Conservation (phyloP, 2,113 vertebrate genomes). For the Catagonus wagneri region DNA sequence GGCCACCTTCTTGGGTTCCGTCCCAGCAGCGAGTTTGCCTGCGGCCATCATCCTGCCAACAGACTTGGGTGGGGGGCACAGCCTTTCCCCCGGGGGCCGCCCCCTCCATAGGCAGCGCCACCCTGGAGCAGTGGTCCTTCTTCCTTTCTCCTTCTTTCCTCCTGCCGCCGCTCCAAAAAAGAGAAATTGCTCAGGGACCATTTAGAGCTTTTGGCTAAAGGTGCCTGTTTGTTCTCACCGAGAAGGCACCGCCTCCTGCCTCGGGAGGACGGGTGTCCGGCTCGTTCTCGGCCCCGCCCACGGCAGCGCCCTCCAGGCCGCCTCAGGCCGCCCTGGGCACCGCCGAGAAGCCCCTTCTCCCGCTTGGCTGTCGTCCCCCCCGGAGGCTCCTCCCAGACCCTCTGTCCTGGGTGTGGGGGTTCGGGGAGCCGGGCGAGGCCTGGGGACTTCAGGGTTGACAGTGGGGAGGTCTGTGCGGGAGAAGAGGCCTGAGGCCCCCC, state of each 20-base stretch:
- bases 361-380: fast-evolving
- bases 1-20: fast-evolving
- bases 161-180: neutral
- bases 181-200: conserved; percentile 51
- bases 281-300: fast-evolving
- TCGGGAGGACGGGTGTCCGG: fast-evolving
- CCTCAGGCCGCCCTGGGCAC: fast-evolving
- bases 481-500: fast-evolving
- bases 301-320: neutral
- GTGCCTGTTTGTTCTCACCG: conserved; percentile 66
- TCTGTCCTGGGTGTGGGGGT: fast-evolving
- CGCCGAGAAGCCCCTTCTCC: too few relatives aligned
- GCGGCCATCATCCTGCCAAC: fast-evolving
- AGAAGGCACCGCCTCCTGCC: conserved; percentile 22
- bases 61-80: too few relatives aligned
- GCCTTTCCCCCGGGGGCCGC: too few relatives aligned
- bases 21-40: fast-evolving
- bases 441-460: neutral
- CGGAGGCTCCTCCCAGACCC: fast-evolving
- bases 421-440: neutral
- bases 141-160: neutral
- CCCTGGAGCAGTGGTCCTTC: conserved; percentile 13
- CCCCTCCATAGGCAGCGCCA: fast-evolving
- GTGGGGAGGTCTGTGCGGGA: fast-evolving
- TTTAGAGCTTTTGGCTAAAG: conserved; percentile 75